Conservation (phyloP, 1,140 invertebrate genomes). For the Piezodorus guildinii region DNA sequence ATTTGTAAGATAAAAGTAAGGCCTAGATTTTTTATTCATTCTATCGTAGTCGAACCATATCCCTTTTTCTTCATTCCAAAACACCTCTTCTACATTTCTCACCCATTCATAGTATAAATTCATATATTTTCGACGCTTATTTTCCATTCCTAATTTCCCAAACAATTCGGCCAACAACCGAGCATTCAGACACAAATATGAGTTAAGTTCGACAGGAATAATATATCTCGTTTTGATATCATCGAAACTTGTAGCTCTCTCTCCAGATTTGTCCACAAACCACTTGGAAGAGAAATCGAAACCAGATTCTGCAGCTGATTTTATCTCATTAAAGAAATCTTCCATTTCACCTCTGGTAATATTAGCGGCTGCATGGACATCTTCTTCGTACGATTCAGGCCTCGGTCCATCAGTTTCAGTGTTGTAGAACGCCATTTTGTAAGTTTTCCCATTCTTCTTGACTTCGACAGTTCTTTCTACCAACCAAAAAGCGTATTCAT, state of each 20-base stretch:
- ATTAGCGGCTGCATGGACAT: constrained; percentile 32
- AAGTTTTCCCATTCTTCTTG: constrained; percentile 46
- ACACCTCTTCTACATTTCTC: constrained; percentile 45
- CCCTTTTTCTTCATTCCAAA: constrained; percentile 78
- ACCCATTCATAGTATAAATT: constrained; percentile 47
- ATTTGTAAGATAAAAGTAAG: constrained; percentile 83
- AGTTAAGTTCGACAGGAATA: constrained; percentile 80
- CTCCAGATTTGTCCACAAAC: constrained; percentile 63
- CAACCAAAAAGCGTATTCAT: constrained; percentile 72
- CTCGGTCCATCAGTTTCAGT: constrained; percentile 64
- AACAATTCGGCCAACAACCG: constrained; percentile 61
- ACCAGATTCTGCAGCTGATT: constrained; percentile 81
- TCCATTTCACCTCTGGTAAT: constrained; percentile 58
- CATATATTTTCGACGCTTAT: constrained; percentile 41
- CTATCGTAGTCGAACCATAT: constrained; percentile 81
- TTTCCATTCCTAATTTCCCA: constrained; percentile 45
- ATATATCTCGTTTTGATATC: constrained; percentile 63
- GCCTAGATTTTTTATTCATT: constrained; percentile 40
- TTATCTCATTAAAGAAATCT: constrained; percentile 64
- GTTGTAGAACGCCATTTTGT: constrained; percentile 57
- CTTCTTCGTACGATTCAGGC: constrained; percentile 79
- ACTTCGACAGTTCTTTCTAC: constrained; percentile 55
- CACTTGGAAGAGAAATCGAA: constrained; percentile 92
- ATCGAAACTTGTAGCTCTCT: constrained; percentile 31
- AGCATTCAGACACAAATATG: constrained; percentile 73